Base-by-base conservation (phyloP, 2,797 vertebrate genomes). In the Malacoctenus gilli region DNA sequence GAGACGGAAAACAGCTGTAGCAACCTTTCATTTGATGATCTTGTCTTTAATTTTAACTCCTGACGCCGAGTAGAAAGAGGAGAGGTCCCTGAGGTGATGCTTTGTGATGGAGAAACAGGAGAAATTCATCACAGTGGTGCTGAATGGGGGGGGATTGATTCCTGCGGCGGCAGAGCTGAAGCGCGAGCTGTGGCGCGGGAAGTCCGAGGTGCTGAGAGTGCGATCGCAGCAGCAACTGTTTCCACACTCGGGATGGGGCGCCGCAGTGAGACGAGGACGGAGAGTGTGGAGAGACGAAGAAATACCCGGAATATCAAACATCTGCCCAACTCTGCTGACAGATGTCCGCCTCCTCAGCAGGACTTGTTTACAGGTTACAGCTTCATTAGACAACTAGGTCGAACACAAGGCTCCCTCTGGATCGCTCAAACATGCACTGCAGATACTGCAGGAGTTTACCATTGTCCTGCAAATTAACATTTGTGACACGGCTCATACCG, bases 331-430 rank as follows among this genome's bases (percentile, higher is more conserved):
- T 80, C 54, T 54, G 37, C 68, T 43, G 73, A 80, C 86, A 90
- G 80, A 86, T 87, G 85, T 69, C 75, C 6, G 40, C 72, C 71
- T 68, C 65, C 52, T 74, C 68, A 63, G 42, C 65, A 59, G 68
- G 37, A 59, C 37, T 61, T 82, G 76, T 87, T 89, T 85, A 84
- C 72, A 74, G 80, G 73, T 83, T 83, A 75, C 54, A 79, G 80
- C 87, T 80, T 81, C 72, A 88, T 78, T 87, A 75, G 72, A 82
- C 75, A 87, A 85, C 35, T 80, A 68, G 84, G 85, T 72, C 73
- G 15, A 62, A 59, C 51, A 48, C n/a, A n/a, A n/a, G 42, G 32
- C 67, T 37, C 47, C 49, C 15, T 48, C 52, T 16, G n/a, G n/a
- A 21, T 38, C 1, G 18, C 39, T 68, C 40, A 22, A 67, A 52